phyloP scores from a whole-genome alignment of 1,140 invertebrate genomes.

The Leptopilina clavipes region DNA sequence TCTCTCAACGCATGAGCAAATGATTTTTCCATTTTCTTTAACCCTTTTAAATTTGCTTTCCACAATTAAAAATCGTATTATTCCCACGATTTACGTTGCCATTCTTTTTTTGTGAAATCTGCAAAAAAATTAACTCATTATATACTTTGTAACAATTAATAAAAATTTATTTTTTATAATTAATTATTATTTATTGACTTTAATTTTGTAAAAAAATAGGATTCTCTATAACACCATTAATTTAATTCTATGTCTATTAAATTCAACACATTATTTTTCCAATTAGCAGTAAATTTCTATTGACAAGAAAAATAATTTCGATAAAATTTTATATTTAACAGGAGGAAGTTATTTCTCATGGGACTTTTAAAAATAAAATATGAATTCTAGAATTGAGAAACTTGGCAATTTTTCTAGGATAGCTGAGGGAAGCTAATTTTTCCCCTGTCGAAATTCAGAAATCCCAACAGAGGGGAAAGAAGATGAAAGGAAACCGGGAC shows the following conservation, averaged over 20 bases:
- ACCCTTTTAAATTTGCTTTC: not conserved
- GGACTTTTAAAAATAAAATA: not conserved
- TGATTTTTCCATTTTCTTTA: not conserved
- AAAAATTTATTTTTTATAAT: too few species aligned
- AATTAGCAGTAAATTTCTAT: too few species aligned
- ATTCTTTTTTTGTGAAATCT: not conserved
- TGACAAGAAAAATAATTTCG: too few species aligned
- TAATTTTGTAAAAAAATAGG: too few species aligned
- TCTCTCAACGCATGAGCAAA: constrained; percentile 21
- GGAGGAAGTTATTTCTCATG: too few species aligned
- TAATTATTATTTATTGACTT: too few species aligned
- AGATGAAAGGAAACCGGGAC: not conserved
- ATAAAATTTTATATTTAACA: too few species aligned
- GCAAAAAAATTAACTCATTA: too few species aligned
- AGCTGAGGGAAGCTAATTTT: not conserved
- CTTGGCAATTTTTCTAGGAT: not conserved
- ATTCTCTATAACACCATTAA: too few species aligned
- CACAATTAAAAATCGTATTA: not conserved
- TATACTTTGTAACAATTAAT: too few species aligned
- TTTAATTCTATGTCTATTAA: too few species aligned
- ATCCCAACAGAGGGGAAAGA: not conserved
- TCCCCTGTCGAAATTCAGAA: not conserved
- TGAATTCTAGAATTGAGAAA: not conserved
- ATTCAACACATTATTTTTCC: too few species aligned
- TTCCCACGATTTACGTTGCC: not conserved